phyloP scores from a whole-genome alignment of 92 coral and sea anemone species.

The Galaxea fascicularis region DNA sequence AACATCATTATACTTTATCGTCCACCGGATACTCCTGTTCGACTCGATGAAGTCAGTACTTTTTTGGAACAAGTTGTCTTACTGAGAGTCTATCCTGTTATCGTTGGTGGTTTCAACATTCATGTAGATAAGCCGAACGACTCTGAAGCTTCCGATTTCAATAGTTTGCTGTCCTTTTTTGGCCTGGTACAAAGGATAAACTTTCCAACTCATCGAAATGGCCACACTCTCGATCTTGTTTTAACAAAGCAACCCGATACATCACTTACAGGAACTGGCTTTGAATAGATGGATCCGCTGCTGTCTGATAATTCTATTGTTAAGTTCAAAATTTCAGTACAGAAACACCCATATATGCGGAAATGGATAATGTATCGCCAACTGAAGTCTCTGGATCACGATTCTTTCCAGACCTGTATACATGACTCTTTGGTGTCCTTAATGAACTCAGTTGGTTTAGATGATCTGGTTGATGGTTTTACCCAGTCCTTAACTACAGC shows the following conservation, averaged over 20 bases:
- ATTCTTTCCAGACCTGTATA: neutral
- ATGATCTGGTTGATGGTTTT: neutral
- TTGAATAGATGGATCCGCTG: neutral
- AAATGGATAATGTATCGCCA: neutral
- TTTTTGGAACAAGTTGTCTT: conserved; percentile 3
- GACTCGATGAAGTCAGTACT: neutral
- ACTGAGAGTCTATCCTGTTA: neutral
- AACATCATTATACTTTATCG: neutral
- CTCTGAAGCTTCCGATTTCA: conserved; percentile 4
- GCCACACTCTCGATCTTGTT: neutral
- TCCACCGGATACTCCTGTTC: conserved; percentile 2
- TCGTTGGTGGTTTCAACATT: neutral
- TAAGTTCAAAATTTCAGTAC: neutral
- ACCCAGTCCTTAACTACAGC: neutral
- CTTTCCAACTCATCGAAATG: conserved; percentile 2
- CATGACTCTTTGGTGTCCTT: neutral
- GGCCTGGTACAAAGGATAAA: neutral
- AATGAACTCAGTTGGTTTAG: neutral
- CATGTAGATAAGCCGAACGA: conserved; percentile 2
- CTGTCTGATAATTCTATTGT: neutral
- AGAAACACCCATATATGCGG: neutral
- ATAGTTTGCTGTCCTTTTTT: neutral
- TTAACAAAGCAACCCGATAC: neutral
- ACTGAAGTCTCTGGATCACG: neutral
- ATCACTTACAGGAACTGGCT: neutral